Evolutionary conservation across 2,113 vertebrate species (phyloP).

Genomic region (Campylomormyrus tamandua): DNA sequence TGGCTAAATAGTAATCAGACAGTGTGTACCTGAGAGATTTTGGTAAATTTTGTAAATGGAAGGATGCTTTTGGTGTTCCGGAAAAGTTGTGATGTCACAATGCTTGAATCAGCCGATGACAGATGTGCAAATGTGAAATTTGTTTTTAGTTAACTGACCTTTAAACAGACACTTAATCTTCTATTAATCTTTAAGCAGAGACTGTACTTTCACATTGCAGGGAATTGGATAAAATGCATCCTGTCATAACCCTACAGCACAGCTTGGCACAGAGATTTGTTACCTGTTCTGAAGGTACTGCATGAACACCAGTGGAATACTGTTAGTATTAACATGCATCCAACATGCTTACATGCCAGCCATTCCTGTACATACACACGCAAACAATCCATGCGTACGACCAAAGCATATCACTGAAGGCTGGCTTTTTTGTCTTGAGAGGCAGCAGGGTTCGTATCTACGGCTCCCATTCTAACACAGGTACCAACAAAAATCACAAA

Average conservation of each 20-base stretch:
- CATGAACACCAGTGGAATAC: neutral
- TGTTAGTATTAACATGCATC: neutral
- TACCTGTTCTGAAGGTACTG: neutral
- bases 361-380: neutral
- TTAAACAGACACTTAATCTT: neutral
- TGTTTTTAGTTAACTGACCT: neutral
- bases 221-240: neutral
- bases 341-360: neutral
- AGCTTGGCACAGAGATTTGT: neutral
- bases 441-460: neutral
- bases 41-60: neutral
- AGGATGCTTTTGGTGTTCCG: neutral
- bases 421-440: neutral
- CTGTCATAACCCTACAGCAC: neutral
- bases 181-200: neutral
- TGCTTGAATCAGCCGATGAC: neutral
- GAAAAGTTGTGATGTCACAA: neutral
- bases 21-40: neutral
- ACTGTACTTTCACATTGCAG: neutral
- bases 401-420: neutral
- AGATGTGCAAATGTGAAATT: neutral
- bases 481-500: neutral
- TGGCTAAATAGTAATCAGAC: neutral
- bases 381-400: neutral
- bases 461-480: neutral